Conservation (phyloP, 2,888 invertebrate genomes). For the Lamellibrachia columna region DNA sequence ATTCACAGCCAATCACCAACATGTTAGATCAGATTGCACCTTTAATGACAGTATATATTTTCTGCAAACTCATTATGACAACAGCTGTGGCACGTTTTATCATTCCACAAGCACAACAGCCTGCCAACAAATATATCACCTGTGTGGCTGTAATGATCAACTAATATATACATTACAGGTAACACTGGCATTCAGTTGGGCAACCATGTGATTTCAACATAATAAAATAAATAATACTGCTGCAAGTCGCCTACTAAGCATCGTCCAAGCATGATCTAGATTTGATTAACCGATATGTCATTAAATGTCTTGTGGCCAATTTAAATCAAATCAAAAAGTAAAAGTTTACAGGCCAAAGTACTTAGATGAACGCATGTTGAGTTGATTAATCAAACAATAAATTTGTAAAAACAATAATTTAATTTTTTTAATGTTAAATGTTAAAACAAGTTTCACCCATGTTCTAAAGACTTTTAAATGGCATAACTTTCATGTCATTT, state of each 20-base stretch:
- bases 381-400: no score
- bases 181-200: constrained; percentile 2
- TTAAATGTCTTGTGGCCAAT: not conserved
- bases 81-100: not conserved
- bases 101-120: not conserved
- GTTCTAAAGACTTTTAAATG: no score
- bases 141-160: not conserved
- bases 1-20: not conserved
- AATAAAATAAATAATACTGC: not conserved
- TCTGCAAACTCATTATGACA: not conserved
- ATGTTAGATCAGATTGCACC: not conserved
- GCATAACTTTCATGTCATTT: no score
- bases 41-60: not conserved
- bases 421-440: no score
- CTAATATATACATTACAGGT: constrained; percentile 16
- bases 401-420: no score
- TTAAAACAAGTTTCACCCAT: no score
- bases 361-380: no score
- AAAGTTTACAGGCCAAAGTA: no score
- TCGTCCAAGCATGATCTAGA: not conserved
- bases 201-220: not conserved
- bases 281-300: not conserved
- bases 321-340: no score
- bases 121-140: not conserved
- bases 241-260: not conserved